Evolutionary conservation across 2,888 invertebrate species (phyloP).

Genomic region (Ceratothoa steindachneri): DNA sequence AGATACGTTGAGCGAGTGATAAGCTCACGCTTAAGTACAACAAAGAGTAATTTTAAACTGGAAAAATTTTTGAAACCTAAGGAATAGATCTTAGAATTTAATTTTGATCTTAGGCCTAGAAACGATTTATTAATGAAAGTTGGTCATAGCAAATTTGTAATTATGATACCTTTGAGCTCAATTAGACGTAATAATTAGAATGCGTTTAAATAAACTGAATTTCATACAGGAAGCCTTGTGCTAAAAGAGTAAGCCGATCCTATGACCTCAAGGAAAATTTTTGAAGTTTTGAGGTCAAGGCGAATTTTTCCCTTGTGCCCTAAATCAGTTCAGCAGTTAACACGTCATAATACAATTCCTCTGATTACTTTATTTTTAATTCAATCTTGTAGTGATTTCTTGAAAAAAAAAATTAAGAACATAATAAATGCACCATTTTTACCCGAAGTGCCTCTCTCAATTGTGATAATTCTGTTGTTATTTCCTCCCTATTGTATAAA

Average conservation of each 20-base stretch:
- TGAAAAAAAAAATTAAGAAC: background rate
- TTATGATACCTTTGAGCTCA: background rate
- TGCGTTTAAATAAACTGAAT: background rate
- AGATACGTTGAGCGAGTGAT: background rate
- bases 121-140: background rate
- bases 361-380: background rate
- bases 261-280: background rate
- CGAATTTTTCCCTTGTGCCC: background rate
- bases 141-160: background rate
- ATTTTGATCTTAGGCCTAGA: background rate
- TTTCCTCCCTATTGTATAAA: slow-evolving; percentile 32
- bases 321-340: background rate
- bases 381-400: background rate
- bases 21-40: background rate
- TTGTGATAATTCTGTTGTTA: slow-evolving; percentile 46
- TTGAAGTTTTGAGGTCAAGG: background rate
- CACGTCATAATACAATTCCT: background rate
- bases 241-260: background rate
- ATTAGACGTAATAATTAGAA: background rate
- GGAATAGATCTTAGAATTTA: background rate
- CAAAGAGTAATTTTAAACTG: background rate
- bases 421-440: slow-evolving; percentile 21
- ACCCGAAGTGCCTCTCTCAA: slow-evolving; percentile 48
- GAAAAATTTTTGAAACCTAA: background rate
- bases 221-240: background rate